These are phyloP conservation scores for Oryzias melastigma DNA, from an alignment of 2,113 vertebrate genomes.

Conservation along the genomic window DNA sequence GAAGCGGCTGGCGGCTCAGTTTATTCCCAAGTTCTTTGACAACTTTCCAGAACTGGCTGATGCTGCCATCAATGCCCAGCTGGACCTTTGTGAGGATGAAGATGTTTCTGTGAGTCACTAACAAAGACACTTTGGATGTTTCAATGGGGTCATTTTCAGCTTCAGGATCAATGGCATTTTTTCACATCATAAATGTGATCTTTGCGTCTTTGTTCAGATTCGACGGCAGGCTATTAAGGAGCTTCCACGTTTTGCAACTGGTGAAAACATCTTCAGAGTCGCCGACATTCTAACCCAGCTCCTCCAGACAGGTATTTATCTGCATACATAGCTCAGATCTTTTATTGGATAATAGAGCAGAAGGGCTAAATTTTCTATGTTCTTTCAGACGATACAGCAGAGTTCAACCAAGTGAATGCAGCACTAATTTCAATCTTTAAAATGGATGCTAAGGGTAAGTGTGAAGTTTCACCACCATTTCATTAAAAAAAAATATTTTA, in stretches of 20 bases:
- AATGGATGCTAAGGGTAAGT: slow-evolving; percentile 92
- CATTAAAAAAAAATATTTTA: too few species aligned
- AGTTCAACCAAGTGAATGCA: slow-evolving; percentile 95
- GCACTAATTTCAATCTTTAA: slow-evolving; percentile 96
- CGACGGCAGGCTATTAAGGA: slow-evolving; percentile 97
- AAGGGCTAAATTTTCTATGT: not conserved
- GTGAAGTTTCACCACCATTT: not conserved
- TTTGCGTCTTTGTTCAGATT: slow-evolving; percentile 77
- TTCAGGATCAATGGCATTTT: not conserved
- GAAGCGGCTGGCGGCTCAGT: slow-evolving; percentile 95
- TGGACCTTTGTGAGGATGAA: slow-evolving; percentile 98
- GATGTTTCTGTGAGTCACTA: slow-evolving; percentile 90
- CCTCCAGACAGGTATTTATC: slow-evolving; percentile 88
- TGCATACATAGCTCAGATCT: not conserved
- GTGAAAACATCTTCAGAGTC: slow-evolving; percentile 93
- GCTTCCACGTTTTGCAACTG: slow-evolving; percentile 93
- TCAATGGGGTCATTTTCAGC: not conserved
- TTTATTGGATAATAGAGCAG: not conserved
- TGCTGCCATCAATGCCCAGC: slow-evolving; percentile 94
- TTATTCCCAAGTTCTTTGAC: slow-evolving; percentile 98
- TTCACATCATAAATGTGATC: not conserved
- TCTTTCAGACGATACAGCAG: slow-evolving; percentile 90
- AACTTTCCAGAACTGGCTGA: slow-evolving; percentile 96
- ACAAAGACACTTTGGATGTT: not conserved
- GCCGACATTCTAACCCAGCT: slow-evolving; percentile 96